Evolutionary conservation across 2,113 vertebrate species (phyloP).

Genomic region (Oreochromis aureus): DNA sequence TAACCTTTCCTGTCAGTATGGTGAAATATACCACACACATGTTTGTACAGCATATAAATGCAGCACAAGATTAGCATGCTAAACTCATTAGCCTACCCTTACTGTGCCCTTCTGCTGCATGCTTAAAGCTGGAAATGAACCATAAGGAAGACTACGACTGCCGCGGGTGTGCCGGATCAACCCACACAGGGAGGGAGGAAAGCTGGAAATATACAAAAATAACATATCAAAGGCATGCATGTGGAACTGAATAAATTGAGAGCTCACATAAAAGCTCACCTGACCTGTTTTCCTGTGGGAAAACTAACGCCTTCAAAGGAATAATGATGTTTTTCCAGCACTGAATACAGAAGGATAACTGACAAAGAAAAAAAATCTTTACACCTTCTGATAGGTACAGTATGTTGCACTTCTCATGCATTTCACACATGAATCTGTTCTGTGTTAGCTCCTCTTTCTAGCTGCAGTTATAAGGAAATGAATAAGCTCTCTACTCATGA

Average conservation of each 20-base stretch:
- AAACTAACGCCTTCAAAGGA: neutral
- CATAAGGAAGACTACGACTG: neutral
- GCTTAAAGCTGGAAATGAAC: constrained; percentile 18
- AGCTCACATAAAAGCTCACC: neutral
- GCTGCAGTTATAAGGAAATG: neutral
- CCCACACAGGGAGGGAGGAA: neutral
- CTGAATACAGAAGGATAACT: neutral
- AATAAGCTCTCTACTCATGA: neutral
- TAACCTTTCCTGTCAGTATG: constrained; percentile 32
- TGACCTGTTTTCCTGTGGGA: neutral
- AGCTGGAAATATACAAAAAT: neutral
- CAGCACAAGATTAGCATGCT: constrained; percentile 43
- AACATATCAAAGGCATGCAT: neutral
- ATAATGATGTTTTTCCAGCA: neutral
- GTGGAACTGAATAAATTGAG: neutral
- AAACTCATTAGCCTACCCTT: constrained; percentile 35
- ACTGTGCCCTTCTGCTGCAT: neutral
- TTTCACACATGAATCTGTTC: neutral
- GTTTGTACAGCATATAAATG: neutral
- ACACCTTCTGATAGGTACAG: neutral
- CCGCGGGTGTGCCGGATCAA: neutral
- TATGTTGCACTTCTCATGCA: neutral
- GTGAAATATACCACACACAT: constrained; percentile 15
- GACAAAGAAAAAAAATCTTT: neutral
- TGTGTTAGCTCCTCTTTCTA: neutral